Conservation (phyloP, 2,888 invertebrate species). For the Drosophila quinaria region DNA sequence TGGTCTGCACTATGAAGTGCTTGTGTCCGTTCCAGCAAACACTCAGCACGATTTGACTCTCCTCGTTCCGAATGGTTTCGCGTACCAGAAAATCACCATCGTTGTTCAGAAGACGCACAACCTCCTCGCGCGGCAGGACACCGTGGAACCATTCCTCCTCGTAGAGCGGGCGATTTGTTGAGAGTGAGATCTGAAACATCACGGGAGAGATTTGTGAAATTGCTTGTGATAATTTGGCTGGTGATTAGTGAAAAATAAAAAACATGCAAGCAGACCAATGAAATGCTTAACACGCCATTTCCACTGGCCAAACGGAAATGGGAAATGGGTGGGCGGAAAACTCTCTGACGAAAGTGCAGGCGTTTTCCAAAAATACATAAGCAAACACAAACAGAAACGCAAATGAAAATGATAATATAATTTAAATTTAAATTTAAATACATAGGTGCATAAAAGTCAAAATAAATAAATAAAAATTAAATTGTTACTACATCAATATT, state of each 20-base stretch:
- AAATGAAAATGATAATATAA: slow-evolving; percentile 3
- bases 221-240: not conserved
- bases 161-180: slow-evolving; percentile 90
- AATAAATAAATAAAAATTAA: slow-evolving; percentile 12
- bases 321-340: slow-evolving; percentile 70
- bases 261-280: slow-evolving; percentile 55
- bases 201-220: not conserved
- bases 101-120: slow-evolving; percentile 94
- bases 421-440: slow-evolving; percentile 43
- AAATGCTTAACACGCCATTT: slow-evolving; percentile 59
- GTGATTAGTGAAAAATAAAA: slow-evolving; percentile 43
- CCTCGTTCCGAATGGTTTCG: slow-evolving; percentile 96
- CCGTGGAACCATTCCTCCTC: slow-evolving; percentile 99
- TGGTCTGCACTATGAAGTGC: slow-evolving; percentile 98
- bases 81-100: slow-evolving; percentile 98
- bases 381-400: slow-evolving; percentile 16
- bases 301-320: slow-evolving; percentile 60
- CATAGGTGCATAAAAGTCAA: slow-evolving; percentile 30
- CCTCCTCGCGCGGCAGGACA: slow-evolving; percentile 97
- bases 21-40: slow-evolving; percentile 98
- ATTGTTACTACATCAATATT: slow-evolving; percentile 49
- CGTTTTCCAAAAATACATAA: slow-evolving; percentile 33
- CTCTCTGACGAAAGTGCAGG: slow-evolving; percentile 61
- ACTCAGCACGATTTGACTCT: slow-evolving; percentile 96
- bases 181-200: slow-evolving; percentile 84